phyloP scores from a whole-genome alignment of 1,140 invertebrate species.

The Philotrypesis tridentata region DNA sequence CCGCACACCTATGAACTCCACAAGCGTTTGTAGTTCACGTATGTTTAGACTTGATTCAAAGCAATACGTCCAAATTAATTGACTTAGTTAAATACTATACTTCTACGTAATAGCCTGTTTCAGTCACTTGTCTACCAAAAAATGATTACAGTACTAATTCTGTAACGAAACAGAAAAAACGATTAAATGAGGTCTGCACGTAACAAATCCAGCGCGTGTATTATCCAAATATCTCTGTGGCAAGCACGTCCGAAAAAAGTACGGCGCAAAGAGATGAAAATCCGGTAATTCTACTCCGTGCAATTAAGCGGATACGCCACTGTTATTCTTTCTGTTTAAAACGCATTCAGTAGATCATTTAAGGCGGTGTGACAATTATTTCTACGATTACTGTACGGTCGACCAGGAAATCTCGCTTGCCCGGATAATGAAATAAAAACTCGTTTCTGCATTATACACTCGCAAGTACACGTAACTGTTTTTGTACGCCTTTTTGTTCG shows the following conservation, averaged over 20 bases:
- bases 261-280: neutral
- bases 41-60: too few relatives aligned
- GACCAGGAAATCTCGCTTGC: neutral
- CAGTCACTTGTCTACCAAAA: too few relatives aligned
- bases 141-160: too few relatives aligned
- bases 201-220: too few relatives aligned
- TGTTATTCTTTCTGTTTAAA: constrained; percentile 26
- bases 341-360: constrained; percentile 9
- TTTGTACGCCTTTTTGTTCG: neutral
- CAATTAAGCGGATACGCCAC: neutral
- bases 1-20: too few relatives aligned
- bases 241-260: neutral
- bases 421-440: constrained; percentile 27
- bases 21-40: too few relatives aligned
- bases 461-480: neutral
- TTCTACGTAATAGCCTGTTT: too few relatives aligned
- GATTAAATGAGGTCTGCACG: too few relatives aligned
- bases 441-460: neutral
- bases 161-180: neutral
- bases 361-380: neutral
- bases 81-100: too few relatives aligned
- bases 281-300: neutral
- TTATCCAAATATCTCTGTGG: too few relatives aligned
- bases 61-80: too few relatives aligned
- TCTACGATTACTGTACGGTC: neutral